Conservation (phyloP, 2,888 invertebrate species). For the Plagodis pulveraria region DNA sequence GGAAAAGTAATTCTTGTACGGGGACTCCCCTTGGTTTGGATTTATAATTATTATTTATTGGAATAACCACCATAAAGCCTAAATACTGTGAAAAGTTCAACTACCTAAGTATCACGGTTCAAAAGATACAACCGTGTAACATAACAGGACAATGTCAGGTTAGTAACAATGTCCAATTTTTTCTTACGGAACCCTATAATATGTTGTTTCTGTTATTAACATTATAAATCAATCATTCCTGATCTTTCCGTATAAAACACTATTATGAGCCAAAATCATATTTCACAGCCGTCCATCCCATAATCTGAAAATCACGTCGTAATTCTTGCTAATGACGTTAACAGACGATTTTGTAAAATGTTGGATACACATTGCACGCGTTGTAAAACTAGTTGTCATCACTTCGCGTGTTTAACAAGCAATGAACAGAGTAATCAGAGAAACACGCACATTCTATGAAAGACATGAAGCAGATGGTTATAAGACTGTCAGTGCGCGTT, state of each 20-base stretch:
- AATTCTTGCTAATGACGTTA: conserved; percentile 27
- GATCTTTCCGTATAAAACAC: conserved; percentile 29
- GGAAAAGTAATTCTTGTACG: no score
- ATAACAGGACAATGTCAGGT: no score
- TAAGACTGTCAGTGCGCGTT: conserved; percentile 25
- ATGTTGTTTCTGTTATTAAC: conserved; percentile 17
- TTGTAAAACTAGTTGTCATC: conserved; percentile 25
- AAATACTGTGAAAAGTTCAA: no score
- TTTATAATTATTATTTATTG: no score
- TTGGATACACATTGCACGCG: conserved; percentile 20
- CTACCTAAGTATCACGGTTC: no score
- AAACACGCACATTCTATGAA: conserved; percentile 20
- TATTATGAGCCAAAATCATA: conserved; percentile 29
- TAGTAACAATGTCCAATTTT: no score
- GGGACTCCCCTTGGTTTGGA: no score
- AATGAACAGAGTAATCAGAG: conserved; percentile 24
- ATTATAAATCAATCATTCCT: conserved; percentile 36
- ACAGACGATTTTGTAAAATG: conserved; percentile 14
- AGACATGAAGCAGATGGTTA: conserved; percentile 30
- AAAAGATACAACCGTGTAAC: no score
- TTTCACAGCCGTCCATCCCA: conserved; percentile 14
- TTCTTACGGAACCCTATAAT: conserved; percentile 9
- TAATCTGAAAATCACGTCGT: conserved; percentile 25
- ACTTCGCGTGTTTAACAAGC: conserved; percentile 17
- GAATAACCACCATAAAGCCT: no score